Evolutionary conservation across 2,797 vertebrate genomes (phyloP), one percentile per base, ranked within the genome.

Genomic region (Chelonia mydas): DNA sequence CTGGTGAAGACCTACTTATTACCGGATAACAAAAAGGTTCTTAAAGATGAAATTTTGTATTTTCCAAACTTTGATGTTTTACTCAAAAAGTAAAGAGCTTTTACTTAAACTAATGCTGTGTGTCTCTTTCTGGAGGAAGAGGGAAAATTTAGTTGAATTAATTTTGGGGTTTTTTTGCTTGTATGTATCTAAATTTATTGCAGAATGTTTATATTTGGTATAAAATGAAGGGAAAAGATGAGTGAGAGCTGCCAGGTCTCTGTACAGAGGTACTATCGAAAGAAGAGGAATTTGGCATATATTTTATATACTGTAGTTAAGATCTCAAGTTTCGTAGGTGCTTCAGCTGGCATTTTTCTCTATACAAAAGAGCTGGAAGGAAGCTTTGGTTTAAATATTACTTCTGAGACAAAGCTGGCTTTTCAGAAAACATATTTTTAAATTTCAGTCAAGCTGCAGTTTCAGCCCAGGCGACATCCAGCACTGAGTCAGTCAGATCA

Each of bases 401-500:
- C 59, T 55, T 15, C 51, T 79, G 83, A n/a, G 93, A 55, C 78
- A 37, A 50, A 89, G 84, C 27, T 7, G 41, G 25, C 77, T 88
- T 88, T 81, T 77, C 49, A 37, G n/a, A 84, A 59, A 65, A 65
- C 19, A 4, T 49, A 5, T 86, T 84, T 93, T 92, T 90, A 33
- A 65, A 80, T 92, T 96, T 97, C 93, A 99, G 99, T 97, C 99
- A 99, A 95, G 98, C 99, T 92, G 99, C 98, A 50, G 98, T 99
- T 94, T 99, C 99, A 86, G 98, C 98, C 93, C 99, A 99, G 49
- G 98, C 98, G 88, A 97, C 98, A 77, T 95, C 98, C 79, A 97
- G 95, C n/a, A 96, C 97, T 54, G 98, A 97, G 90, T 84, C 98
- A 28, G 53, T 86, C 0, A 79, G 97, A 91, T 98, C 97, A 77